These are phyloP conservation scores for Sarcophilus harrisii DNA, from an alignment of 2,797 vertebrate species.

Conservation along the genomic window DNA sequence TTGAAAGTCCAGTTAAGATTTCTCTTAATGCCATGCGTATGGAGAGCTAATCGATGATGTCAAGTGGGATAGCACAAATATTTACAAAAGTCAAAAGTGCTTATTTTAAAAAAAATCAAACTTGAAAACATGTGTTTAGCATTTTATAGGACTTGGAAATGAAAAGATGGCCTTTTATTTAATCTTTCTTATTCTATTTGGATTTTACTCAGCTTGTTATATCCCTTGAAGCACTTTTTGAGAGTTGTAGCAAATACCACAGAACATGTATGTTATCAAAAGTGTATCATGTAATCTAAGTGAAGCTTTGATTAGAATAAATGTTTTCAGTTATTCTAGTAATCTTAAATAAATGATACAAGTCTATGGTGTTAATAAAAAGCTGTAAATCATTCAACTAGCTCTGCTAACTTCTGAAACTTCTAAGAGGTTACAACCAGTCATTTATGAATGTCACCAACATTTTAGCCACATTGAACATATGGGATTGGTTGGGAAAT, in stretches of 20 bases:
- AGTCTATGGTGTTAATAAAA: constrained; percentile 76
- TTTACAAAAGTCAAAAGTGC: constrained; percentile 77
- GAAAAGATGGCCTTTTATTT: constrained; percentile 61
- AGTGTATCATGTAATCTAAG: constrained; percentile 66
- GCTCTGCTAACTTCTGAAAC: constrained; percentile 78
- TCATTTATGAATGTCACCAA: constrained; percentile 77
- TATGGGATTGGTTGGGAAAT: constrained; percentile 70
- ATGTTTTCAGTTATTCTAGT: constrained; percentile 71
- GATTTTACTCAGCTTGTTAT: constrained; percentile 53
- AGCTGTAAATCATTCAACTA: constrained; percentile 80
- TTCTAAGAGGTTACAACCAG: constrained; percentile 64
- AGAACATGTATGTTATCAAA: constrained; percentile 42
- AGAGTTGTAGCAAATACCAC: constrained; percentile 58
- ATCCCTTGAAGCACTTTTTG: constrained; percentile 55
- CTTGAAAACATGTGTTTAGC: constrained; percentile 71
- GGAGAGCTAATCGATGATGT: constrained; percentile 58
- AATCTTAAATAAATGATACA: constrained; percentile 80
- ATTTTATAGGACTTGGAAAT: constrained; percentile 69
- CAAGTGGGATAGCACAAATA: constrained; percentile 71
- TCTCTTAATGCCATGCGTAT: background rate
- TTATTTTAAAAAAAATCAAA: constrained; percentile 75
- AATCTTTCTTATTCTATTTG: constrained; percentile 64
- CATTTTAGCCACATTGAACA: constrained; percentile 66
- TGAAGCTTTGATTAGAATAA: constrained; percentile 69
- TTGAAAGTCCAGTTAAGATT: background rate